Percentiles rank a stretch among this genome's conserved stretches.
Evolutionary conservation across 2,113 vertebrate genomes (phyloP).

Genomic region (Macrotus californicus): DNA sequence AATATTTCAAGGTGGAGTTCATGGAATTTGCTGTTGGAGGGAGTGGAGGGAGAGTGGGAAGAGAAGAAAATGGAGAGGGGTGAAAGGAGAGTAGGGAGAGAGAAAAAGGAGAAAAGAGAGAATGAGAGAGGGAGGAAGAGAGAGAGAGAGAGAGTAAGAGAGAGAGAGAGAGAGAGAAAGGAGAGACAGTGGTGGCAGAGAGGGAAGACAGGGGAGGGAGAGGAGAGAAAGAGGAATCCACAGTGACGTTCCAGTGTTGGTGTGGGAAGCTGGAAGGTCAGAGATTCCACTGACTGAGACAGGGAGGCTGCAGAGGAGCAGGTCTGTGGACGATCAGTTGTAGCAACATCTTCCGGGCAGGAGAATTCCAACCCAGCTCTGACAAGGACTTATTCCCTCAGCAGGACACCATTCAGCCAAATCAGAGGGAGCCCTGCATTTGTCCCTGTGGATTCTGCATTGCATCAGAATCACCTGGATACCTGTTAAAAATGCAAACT

Average conservation of each 20-base stretch:
- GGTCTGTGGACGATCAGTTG: background rate
- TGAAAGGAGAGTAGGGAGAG: background rate
- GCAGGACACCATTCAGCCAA: background rate
- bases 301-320: background rate
- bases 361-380: background rate
- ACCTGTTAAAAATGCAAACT: background rate
- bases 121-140: background rate
- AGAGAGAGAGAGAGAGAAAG: fast-evolving
- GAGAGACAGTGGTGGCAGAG: background rate
- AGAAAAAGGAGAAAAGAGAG: too few relatives aligned
- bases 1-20: background rate
- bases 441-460: background rate
- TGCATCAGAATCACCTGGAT: background rate
- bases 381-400: background rate
- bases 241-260: fast-evolving
- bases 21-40: background rate
- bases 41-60: fast-evolving
- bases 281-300: background rate
- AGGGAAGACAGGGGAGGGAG: background rate
- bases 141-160: background rate
- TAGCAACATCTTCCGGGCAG: background rate
- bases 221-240: background rate
- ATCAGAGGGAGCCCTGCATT: background rate
- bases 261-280: background rate
- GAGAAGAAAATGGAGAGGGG: too few relatives aligned